phyloP scores from a whole-genome alignment of 2,888 invertebrate species.

The Germaria angustata region DNA sequence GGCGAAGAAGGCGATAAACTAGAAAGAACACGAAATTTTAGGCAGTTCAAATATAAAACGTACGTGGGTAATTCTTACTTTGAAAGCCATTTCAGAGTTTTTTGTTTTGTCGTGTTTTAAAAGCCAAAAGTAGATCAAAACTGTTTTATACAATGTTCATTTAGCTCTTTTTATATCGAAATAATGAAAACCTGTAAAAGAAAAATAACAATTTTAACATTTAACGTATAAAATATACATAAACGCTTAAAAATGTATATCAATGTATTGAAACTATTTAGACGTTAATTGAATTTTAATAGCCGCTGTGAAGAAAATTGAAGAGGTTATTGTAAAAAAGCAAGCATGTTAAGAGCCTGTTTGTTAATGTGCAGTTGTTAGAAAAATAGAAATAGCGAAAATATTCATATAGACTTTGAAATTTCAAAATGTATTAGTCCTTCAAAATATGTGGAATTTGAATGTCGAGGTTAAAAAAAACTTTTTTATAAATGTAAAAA shows the following conservation, averaged over 20 bases:
- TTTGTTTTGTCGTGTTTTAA: conserved; percentile 74
- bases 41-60: neutral
- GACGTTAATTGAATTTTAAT: conserved; percentile 67
- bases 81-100: conserved; percentile 78
- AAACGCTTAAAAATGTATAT: conserved; percentile 39
- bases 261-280: neutral
- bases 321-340: too few relatives aligned
- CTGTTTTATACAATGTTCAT: conserved; percentile 74
- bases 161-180: conserved; percentile 71
- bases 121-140: conserved; percentile 76
- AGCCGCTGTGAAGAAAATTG: too few relatives aligned
- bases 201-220: conserved; percentile 59
- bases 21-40: conserved; percentile 62
- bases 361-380: too few relatives aligned
- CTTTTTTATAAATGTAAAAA: too few relatives aligned
- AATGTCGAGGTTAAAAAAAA: too few relatives aligned
- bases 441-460: too few relatives aligned
- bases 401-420: too few relatives aligned
- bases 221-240: conserved; percentile 67
- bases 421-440: too few relatives aligned
- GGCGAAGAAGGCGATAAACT: conserved; percentile 76
- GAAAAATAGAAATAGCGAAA: too few relatives aligned
- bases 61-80: conserved; percentile 75
- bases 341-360: too few relatives aligned
- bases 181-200: too few relatives aligned